Evolutionary conservation across 2,888 invertebrate species (phyloP), one percentile per base, ranked within the genome.

Genomic region (Lampropteryx suffumata): DNA sequence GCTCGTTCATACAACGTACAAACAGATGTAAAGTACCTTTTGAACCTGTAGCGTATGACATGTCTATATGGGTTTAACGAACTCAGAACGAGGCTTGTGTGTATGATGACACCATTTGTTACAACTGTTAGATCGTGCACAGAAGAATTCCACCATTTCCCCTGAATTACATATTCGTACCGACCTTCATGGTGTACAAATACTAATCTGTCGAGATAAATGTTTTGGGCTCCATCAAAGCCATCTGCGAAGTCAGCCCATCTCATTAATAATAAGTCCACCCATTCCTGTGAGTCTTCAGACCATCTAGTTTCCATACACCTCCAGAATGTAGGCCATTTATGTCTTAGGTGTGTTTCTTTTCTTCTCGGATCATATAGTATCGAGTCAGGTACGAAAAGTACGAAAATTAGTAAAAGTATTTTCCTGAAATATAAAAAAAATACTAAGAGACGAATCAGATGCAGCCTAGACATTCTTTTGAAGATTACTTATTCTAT

Each of bases 161-260:
- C 10, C 13, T 12, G 12, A 3, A 28, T 9, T 3, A 0, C 2
- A 11, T 44, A 24, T 1, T 24, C 44, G 17, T 44, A 44, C n/a
- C 21, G 5, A 1, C 29, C 44, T 12, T 12, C 8, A 13, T 44
- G 44, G 12, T 29, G 17, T 5, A 44, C n/a, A 8, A 13, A 44
- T 10, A 30, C 9, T 30, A 44, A 30, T 24, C 44, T 44, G 30
- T 44, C 44, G 6, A 44, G 24, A 6, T 12, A 44, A 2, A 30
- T 6, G 29, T 44, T 35, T 13, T 24, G 10, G 2, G 30, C 1
- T n/a, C 9, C 7, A 21, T 24, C 24, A 24, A 6, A 24, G 11
- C 30, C 30, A 11, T 30, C 21, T 1, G 11, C 2, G 12, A 32
- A 12, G 24, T 41, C 41, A 7, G 41, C 24, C 4, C 0, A 21